phyloP scores from a whole-genome alignment of 2,113 vertebrate species.

The Pholis gunnellus region DNA sequence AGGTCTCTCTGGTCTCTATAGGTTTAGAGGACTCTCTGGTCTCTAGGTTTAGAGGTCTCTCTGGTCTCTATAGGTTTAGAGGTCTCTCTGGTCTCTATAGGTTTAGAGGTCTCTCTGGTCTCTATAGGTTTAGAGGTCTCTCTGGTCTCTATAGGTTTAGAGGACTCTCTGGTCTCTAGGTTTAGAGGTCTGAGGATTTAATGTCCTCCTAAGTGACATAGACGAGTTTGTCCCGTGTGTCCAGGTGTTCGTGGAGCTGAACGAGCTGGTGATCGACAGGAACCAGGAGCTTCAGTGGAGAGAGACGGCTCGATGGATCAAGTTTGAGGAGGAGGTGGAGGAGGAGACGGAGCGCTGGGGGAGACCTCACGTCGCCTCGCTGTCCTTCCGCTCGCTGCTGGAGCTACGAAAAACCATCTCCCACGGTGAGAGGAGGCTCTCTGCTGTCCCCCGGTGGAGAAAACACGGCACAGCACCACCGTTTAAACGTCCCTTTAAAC shows the following conservation, averaged over 20 bases:
- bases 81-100: no score
- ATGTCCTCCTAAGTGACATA: neutral
- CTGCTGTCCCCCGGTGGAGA: neutral
- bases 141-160: no score
- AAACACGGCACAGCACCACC: neutral
- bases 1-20: no score
- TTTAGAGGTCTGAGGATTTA: no score
- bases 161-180: no score
- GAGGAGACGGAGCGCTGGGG: slow-evolving; percentile 94
- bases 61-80: no score
- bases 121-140: no score
- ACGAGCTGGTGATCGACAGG: slow-evolving; percentile 92
- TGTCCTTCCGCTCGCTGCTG: slow-evolving; percentile 92
- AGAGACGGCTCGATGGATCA: slow-evolving; percentile 94
- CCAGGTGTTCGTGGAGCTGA: slow-evolving; percentile 95
- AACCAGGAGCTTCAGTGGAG: slow-evolving; percentile 96
- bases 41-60: no score
- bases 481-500: no score
- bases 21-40: no score
- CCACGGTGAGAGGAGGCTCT: slow-evolving; percentile 83
- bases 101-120: no score
- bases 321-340: slow-evolving; percentile 94
- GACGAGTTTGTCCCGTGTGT: neutral
- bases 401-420: slow-evolving; percentile 91
- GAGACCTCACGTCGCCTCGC: slow-evolving; percentile 89